A percentile compares a stretch with the other conserved stretches of the same genome.
phyloP scores from a whole-genome alignment of 2,888 invertebrate species.

The Axea sp. region DNA sequence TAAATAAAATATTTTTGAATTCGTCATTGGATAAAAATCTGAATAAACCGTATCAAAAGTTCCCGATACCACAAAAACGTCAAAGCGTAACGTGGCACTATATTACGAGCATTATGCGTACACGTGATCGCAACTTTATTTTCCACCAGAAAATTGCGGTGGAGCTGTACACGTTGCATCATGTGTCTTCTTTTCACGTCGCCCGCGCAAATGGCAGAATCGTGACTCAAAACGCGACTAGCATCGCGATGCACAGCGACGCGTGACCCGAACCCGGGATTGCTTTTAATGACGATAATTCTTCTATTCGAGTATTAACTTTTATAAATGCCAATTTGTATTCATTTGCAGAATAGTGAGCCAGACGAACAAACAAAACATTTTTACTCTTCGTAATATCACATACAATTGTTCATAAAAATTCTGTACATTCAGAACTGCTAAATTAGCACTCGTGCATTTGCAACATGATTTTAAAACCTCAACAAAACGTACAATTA shows the following conservation, averaged over 20 bases:
- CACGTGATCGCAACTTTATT: constrained; percentile 26
- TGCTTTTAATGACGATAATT: constrained; percentile 59
- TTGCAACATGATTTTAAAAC: too few species aligned
- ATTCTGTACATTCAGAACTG: too few species aligned
- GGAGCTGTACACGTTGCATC: constrained; percentile 47
- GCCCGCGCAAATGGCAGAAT: constrained; percentile 59
- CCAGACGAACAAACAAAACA: constrained; percentile 9
- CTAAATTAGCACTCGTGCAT: too few species aligned
- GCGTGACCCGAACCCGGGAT: constrained; percentile 59
- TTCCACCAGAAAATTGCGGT: constrained; percentile 31
- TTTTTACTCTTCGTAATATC: constrained; percentile 1
- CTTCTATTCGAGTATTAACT: constrained; percentile 45
- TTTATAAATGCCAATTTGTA: constrained; percentile 52
- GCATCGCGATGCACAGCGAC: constrained; percentile 58
- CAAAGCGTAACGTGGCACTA: constrained; percentile 23
- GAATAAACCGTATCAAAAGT: too few species aligned
- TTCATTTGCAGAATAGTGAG: constrained; percentile 37
- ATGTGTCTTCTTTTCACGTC: constrained; percentile 59
- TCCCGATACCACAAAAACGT: too few species aligned
- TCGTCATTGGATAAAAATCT: too few species aligned
- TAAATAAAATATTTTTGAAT: too few species aligned
- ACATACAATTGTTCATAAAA: neutral
- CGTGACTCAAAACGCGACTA: constrained; percentile 56
- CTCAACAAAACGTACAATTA: too few species aligned
- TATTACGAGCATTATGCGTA: constrained; percentile 36